Evolutionary conservation across 2,888 invertebrate genomes (phyloP), one percentile per base, ranked within the genome.

Genomic region (Cacoxenus indagator): DNA sequence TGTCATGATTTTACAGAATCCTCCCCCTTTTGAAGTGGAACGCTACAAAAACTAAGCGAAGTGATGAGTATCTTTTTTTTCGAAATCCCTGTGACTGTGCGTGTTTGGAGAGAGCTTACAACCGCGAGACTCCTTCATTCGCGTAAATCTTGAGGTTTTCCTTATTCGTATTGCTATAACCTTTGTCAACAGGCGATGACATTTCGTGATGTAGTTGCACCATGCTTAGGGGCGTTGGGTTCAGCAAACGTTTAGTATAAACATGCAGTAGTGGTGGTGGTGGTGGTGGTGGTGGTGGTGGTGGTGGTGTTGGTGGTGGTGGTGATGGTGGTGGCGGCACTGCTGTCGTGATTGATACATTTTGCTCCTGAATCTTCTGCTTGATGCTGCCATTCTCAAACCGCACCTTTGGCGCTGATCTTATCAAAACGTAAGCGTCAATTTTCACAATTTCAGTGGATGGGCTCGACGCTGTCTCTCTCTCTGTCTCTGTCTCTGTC

Each of bases 41-140:
- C 29, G 17, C 17, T n/a, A 55, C 19, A 5, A 24, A 37, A 31
- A 61, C 11, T 22, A 14, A 17, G 31, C 17, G 48, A 14, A 19
- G n/a, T 48, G 6, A 3, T 9, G 17, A n/a, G 4, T 51, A 6
- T 19, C 48, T 43, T 43, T 11, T n/a, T n/a, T 43, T 43, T 43
- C n/a, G 43, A 43, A n/a, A 14, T 43, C 11, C 1, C 45, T 5
- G 11, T n/a, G 45, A n/a, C 11, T 43, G 45, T 43, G n/a, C n/a
- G 45, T 43, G 45, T n/a, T 43, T 43, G 3, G 11, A 43, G 17
- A 43, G n/a, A 24, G 4, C 19, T 72, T 75, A 85, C 19, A 85
- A 79, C 37, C 86, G 75, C 1, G 86, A 86, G 5, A 85, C 67
- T 11, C 79, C 83, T 68, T 85, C 85, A 64, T 86, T 85, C 24